These are phyloP conservation scores for Mnemiopsis leidyi DNA, from an alignment of 37 sponge, comb jelly and placozoan species.

Conservation along the genomic window DNA sequence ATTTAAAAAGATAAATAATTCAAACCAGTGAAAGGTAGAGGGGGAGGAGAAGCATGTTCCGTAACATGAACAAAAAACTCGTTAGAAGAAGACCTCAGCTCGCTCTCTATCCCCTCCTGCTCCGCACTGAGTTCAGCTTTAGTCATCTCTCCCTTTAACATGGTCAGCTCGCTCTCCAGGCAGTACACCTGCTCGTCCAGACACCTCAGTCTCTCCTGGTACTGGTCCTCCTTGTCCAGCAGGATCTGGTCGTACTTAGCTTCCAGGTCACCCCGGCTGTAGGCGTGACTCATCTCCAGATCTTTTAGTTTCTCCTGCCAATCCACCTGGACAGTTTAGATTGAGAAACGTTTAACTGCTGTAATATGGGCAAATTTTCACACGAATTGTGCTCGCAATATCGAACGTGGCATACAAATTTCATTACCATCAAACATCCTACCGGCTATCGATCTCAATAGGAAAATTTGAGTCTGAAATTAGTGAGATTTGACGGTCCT, in stretches of 20 bases:
- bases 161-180: constrained; percentile 17
- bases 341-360: no score
- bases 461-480: no score
- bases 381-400: no score
- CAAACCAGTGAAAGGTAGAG: background rate
- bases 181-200: background rate
- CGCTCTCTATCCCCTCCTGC: background rate
- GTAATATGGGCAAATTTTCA: no score
- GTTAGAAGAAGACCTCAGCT: background rate
- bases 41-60: background rate
- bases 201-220: background rate
- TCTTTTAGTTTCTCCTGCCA: background rate
- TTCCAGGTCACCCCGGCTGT: background rate
- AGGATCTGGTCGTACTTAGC: background rate
- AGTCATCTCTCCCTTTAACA: background rate
- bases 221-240: background rate
- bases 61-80: background rate
- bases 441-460: no score
- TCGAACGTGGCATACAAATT: no score
- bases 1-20: no score
- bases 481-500: no score
- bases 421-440: no score
- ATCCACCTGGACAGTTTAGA: background rate
- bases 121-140: background rate
- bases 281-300: background rate